phyloP scores from a whole-genome alignment of 2,888 invertebrate species.

The Lithophane socia region DNA sequence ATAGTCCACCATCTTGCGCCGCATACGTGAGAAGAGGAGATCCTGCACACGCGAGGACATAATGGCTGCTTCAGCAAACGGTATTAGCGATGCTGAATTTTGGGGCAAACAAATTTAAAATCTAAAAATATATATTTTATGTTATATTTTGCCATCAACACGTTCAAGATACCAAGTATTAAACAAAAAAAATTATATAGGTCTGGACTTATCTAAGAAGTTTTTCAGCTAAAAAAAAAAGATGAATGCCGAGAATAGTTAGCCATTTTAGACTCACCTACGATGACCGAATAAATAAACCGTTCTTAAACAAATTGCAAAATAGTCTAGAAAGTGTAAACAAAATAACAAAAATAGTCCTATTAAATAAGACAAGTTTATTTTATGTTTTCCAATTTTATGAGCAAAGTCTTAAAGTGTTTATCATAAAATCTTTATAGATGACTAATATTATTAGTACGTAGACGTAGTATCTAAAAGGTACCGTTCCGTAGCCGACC shows the following conservation, averaged over 20 bases:
- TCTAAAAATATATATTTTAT: too few species aligned
- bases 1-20: too few species aligned
- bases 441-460: neutral
- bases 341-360: constrained; percentile 57
- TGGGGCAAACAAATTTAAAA: too few species aligned
- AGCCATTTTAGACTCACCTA: constrained; percentile 33
- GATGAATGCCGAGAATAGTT: neutral
- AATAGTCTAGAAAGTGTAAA: constrained; percentile 52
- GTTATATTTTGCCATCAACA: too few species aligned
- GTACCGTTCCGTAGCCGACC: too few species aligned
- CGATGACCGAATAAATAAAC: constrained; percentile 33
- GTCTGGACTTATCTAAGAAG: neutral
- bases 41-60: too few species aligned
- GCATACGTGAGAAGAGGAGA: too few species aligned
- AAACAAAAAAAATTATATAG: neutral
- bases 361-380: constrained; percentile 20
- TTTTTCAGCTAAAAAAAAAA: neutral
- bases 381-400: constrained; percentile 35
- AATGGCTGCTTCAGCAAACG: too few species aligned
- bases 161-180: neutral
- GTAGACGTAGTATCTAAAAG: too few species aligned
- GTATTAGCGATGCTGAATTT: too few species aligned
- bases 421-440: constrained; percentile 10
- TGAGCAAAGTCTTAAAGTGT: constrained; percentile 15
- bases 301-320: constrained; percentile 11